Conservation (phyloP, 2,888 invertebrate genomes). For the Protodeltote pygarga region DNA sequence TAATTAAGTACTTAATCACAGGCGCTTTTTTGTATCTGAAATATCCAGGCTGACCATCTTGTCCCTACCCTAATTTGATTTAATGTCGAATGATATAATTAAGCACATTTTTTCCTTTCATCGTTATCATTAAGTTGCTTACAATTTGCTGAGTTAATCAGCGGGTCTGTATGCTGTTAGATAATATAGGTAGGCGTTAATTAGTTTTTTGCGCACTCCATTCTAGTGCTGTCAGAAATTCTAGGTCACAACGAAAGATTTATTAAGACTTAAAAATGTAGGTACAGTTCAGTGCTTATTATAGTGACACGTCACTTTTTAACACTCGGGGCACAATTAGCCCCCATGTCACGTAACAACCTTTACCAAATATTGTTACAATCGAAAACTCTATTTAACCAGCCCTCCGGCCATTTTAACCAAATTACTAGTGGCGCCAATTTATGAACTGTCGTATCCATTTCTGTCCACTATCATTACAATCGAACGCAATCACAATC, state of each 20-base stretch:
- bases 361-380: conserved; percentile 14
- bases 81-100: too few species aligned
- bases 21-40: too few species aligned
- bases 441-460: conserved; percentile 47
- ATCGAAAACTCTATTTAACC: conserved; percentile 24
- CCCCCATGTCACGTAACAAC: conserved; percentile 27
- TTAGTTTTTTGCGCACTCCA: too few species aligned
- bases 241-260: conserved; percentile 20
- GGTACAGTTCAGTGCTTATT: conserved; percentile 7
- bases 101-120: too few species aligned
- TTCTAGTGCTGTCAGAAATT: too few species aligned
- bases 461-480: conserved; percentile 60
- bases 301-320: conserved; percentile 26
- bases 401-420: conserved; percentile 34
- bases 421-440: conserved; percentile 34
- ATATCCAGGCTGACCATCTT: too few species aligned
- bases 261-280: conserved; percentile 22
- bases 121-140: too few species aligned
- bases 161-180: too few species aligned
- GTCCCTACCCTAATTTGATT: too few species aligned
- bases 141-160: too few species aligned
- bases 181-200: neutral
- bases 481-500: conserved; percentile 67
- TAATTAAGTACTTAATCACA: too few species aligned
- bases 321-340: conserved; percentile 19